These are phyloP conservation scores for Notiomystis cincta DNA, from an alignment of 2,113 vertebrate species.

Conservation along the genomic window DNA sequence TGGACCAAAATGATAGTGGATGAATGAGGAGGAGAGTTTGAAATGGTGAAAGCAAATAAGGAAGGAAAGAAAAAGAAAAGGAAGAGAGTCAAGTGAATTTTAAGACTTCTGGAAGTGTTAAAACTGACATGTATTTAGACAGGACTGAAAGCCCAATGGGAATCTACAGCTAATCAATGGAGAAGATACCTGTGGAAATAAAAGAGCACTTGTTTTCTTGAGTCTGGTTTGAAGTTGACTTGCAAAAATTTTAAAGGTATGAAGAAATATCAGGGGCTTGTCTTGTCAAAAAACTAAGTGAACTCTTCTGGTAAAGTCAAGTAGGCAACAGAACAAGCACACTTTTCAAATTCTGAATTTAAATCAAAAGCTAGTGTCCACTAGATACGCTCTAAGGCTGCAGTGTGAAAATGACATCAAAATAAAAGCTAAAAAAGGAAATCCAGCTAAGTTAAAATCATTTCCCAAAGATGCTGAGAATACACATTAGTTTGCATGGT, in stretches of 20 bases:
- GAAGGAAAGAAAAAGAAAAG: constrained; percentile 75
- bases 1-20: constrained; percentile 71
- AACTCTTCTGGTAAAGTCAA: constrained; percentile 42
- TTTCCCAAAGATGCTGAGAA: constrained; percentile 27
- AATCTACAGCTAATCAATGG: constrained; percentile 37
- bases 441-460: constrained; percentile 50
- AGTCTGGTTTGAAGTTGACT: neutral
- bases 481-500: neutral
- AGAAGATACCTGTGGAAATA: constrained; percentile 9
- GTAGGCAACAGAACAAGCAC: constrained; percentile 13
- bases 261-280: neutral
- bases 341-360: neutral
- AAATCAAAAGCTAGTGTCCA: neutral
- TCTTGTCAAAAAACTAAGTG: constrained; percentile 32
- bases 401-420: neutral
- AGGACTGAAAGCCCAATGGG: constrained; percentile 48
- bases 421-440: constrained; percentile 31
- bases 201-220: neutral
- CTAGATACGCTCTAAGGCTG: neutral
- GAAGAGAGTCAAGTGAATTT: constrained; percentile 79
- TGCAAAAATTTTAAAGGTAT: neutral
- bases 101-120: constrained; percentile 62
- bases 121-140: constrained; percentile 74
- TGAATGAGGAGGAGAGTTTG: constrained; percentile 70
- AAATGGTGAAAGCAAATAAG: constrained; percentile 76